Evolutionary conservation across 64 coral and sea anemone genomes (phyloP), one percentile per base, ranked within the genome.

Genomic region (Pocillopora damicornis): DNA sequence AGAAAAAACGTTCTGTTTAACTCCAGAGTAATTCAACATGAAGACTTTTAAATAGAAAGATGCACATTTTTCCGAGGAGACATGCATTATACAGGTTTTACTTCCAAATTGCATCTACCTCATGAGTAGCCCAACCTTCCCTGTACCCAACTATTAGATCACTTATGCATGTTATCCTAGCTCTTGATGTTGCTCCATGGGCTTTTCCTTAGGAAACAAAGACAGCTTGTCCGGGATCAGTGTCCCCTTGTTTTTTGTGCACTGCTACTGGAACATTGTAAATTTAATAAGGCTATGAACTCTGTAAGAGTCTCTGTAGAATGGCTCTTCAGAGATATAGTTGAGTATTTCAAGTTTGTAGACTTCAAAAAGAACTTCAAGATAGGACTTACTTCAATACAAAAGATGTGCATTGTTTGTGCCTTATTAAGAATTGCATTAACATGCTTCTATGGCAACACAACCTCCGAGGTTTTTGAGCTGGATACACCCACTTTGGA

Each of bases 171-270:
- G 86, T 75, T 13, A 75, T 75, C 61, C 86, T 87, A 16, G 5
- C 34, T 14, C 15, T 87, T 12, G 58, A 58, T 59, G 37, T 73
- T 12, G 2, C 37, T 74, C 63, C 68, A 87, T 87, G 59, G 8
- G 86, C 73, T 75, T 87, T 87, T 13, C 15, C 45, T 75, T 87
- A 75, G 63, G 71, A 12, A 22, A 20, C 69, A 87, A 61, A 11
- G 61, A 87, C 71, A 76, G 86, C 86, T 58, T 87, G 14, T 87
- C 20, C 14, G 72, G 73, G 86, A 87, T 88, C 86, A 64, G 18
- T 20, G 15, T 69, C 83, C 42, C 13, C 36, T 74, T 8, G 37
- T 42, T 86, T 30, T 30, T 30, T 22, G 13, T 86, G 8, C 14
- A 8, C 26, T 11, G 83, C 38, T 74, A 74, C 83, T 86, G 58